Evolutionary conservation across 2,113 vertebrate species (phyloP).

Genomic region (Axis porcinus): DNA sequence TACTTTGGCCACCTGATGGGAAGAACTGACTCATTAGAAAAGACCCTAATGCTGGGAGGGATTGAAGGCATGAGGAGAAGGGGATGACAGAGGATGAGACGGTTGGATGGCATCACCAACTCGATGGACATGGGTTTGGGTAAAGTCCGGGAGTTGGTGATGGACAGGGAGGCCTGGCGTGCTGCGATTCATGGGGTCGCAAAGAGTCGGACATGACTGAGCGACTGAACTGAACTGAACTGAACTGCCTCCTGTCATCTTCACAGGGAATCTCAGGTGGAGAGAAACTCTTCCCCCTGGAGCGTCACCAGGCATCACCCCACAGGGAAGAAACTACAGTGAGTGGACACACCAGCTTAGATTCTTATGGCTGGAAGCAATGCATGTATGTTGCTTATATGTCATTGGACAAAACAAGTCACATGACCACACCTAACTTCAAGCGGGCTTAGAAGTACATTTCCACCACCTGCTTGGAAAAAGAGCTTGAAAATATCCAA

Average conservation of each 20-base stretch:
- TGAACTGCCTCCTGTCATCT: not conserved
- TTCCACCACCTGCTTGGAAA: not conserved
- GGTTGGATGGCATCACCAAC: not conserved
- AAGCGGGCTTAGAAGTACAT: not conserved
- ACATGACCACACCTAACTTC: not conserved
- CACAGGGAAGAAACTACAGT: not conserved
- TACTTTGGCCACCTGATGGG: not conserved
- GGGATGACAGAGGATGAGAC: fast-evolving
- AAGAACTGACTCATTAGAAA: not conserved
- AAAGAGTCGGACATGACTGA: fast-evolving
- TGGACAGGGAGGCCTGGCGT: fast-evolving
- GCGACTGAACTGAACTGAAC: not conserved
- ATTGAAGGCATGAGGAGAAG: fast-evolving
- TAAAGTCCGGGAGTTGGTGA: not conserved
- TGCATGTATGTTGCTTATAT: fast-evolving
- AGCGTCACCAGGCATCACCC: not conserved
- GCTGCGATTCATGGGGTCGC: fast-evolving
- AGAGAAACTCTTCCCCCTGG: too few relatives aligned
- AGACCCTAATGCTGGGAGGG: not conserved
- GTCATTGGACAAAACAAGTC: not conserved
- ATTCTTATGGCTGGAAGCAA: not conserved
- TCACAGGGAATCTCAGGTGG: not conserved
- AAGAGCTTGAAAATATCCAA: not conserved
- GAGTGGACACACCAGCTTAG: not conserved
- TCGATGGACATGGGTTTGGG: not conserved